Base-by-base conservation (phyloP, 2,888 invertebrate species). In the Drosophila suboccidentalis region DNA sequence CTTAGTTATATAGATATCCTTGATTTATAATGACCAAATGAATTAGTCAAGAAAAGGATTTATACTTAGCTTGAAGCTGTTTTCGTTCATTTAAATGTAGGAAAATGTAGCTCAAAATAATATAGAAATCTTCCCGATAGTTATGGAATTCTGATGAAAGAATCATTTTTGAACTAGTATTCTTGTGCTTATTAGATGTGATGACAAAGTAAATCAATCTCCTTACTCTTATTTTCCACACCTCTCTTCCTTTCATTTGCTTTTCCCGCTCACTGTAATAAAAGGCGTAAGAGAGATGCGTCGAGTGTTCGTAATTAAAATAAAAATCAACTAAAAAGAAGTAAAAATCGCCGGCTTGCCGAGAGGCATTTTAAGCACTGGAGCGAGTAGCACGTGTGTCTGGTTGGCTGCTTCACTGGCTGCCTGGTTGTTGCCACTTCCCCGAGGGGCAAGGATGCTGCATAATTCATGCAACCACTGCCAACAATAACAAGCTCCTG, bases 241-340 rank as follows among this genome's bases (percentile, higher is more conserved):
- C 26, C 58, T 39, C 38, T 13, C 43, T 15, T 15, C 1, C 5
- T 11, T 3, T 51, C 13, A 8, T 22, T 11, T 1, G 2, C 1
- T 34, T 15, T 13, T 26, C 11, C 13, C 26, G 26, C n/a, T 41
- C 29, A n/a, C n/a, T 49, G 22, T n/a, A 4, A 11, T n/a, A 17
- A 19, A 51, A 26, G 58, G 46, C 64, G 39, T 50, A 62, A 55
- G 39, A 75, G 65, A 54, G 64, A 53, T 19, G 46, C 32, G 51
- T 51, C 60, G 69, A 77, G 70, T 68, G 75, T 68, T 82, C 78
- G 85, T 78, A 85, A 85, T 80, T 85, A 82, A 82, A 79, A 82
- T 67, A 80, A 85, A 73, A 72, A 77, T 57, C 66, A 67, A 65
- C 70, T 65, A 61, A 69, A 60, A 79, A 66, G 58, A 55, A 59